Base-by-base conservation (phyloP, 2,797 vertebrate genomes). In the Psittacula derbiana region DNA sequence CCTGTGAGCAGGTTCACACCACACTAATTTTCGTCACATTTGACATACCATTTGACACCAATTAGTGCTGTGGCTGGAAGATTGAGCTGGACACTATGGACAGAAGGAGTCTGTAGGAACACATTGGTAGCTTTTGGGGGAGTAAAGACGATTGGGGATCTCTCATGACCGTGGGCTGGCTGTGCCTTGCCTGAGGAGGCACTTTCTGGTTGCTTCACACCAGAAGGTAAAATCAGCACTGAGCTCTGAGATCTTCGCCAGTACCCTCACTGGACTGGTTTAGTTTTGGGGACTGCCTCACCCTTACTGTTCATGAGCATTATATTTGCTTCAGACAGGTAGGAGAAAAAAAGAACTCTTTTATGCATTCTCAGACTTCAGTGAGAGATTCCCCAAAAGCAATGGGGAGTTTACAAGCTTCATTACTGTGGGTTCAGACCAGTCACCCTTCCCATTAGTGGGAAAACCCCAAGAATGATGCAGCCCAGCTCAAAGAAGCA, bases 71-170 rank as follows among this genome's bases (percentile, higher is more conserved):
- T 30, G 38, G 57, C 50, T 81, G 50, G 36, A 85, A 57, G 41
- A 46, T 1, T 80, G 33, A 86, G 40, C 17, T 0, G 0, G 62
- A 57, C 1, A 1, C 28, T 47, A 16, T 0, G 1, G 43, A 40
- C 15, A 62, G 57, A 6, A 65, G 31, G 41, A 86, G 17, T 11
- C 73, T 41, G 36, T 27, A 71, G 41, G 38, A 86, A 38, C 27
- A 6, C 14, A 13, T 44, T 84, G 36, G 46, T 71, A 65, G 52
- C 16, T 50, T 76, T 84, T 28, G 16, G 52, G 18, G 28, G 28
- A 75, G 61, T 19, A 47, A 80, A 80, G 44, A 60, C 13, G 25
- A 71, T 0, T 40, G 16, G 16, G 16, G 33, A 49, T 69, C 7
- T 69, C 70, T 84, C 20, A 62, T 1, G 4, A 52, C 27, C 28